Percentiles rank a stretch among this genome's conserved stretches.
Evolutionary conservation across 2,797 vertebrate genomes (phyloP).

Genomic region (Lagocephalus sceleratus): DNA sequence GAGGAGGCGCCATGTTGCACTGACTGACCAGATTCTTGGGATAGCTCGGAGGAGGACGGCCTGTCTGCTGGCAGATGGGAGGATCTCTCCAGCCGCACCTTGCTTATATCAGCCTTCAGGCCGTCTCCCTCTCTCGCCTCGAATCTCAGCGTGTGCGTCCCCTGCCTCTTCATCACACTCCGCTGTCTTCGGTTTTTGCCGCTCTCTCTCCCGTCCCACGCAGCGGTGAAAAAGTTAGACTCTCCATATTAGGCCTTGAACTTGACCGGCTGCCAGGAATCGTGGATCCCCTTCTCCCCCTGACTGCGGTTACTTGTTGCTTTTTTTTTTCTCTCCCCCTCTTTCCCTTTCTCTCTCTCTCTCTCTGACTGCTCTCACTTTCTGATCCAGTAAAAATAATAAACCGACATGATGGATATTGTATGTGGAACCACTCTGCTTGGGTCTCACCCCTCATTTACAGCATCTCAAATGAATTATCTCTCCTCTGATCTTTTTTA

Average conservation of each 20-base stretch:
- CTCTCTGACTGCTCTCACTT: constrained; percentile 32
- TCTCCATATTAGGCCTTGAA: constrained; percentile 31
- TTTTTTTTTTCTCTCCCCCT: constrained; percentile 27
- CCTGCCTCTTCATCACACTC: constrained; percentile 35
- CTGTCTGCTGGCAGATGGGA: constrained; percentile 64
- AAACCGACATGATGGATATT: constrained; percentile 50
- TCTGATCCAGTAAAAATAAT: constrained; percentile 50
- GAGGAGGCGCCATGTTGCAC: constrained; percentile 69
- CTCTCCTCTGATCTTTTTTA: constrained; percentile 39
- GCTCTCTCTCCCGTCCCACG: constrained; percentile 27
- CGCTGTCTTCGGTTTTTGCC: constrained; percentile 29
- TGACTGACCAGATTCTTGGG: constrained; percentile 76
- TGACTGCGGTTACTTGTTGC: constrained; percentile 32
- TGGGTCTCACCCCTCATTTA: constrained; percentile 52
- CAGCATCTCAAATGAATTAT: constrained; percentile 52
- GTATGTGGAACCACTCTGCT: constrained; percentile 25
- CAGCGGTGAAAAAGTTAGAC: constrained; percentile 36
- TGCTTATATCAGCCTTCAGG: constrained; percentile 47
- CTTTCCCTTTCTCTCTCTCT: constrained; percentile 26
- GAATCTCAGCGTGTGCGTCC: constrained; percentile 18
- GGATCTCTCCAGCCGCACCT: constrained; percentile 41
- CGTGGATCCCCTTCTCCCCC: constrained; percentile 27
- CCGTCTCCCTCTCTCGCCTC: constrained; percentile 33
- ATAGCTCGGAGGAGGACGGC: constrained; percentile 72
- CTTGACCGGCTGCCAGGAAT: constrained; percentile 54